Evolutionary conservation across 2,888 invertebrate species (phyloP).

Genomic region (Synanthedon vespiformis): DNA sequence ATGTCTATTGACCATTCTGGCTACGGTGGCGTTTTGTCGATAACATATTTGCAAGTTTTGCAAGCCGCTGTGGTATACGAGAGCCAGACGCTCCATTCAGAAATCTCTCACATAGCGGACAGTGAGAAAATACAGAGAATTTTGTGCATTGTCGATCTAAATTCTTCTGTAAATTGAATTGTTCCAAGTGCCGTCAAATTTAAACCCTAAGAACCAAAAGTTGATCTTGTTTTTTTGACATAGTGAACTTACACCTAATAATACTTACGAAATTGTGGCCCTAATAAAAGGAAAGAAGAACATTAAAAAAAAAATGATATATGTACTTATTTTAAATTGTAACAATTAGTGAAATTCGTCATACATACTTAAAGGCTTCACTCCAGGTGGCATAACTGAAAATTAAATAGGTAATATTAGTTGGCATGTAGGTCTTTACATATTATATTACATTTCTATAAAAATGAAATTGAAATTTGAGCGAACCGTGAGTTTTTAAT

Average conservation of each 20-base stretch:
- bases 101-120: slow-evolving; percentile 33
- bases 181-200: not conserved
- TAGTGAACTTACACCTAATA: too few relatives aligned
- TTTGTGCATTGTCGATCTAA: not conserved
- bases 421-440: too few relatives aligned
- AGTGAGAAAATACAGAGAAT: slow-evolving; percentile 10
- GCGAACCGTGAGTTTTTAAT: not conserved
- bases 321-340: too few relatives aligned
- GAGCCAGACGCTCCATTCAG: slow-evolving; percentile 30
- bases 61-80: slow-evolving; percentile 38
- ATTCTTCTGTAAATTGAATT: not conserved
- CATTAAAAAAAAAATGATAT: too few relatives aligned
- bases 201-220: too few relatives aligned
- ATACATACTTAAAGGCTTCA: not conserved
- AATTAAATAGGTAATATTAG: not conserved
- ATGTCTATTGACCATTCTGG: not conserved
- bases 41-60: slow-evolving; percentile 29
- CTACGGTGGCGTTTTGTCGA: not conserved
- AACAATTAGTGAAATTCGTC: too few relatives aligned
- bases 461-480: not conserved
- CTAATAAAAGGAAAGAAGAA: too few relatives aligned
- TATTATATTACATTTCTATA: not conserved
- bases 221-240: too few relatives aligned
- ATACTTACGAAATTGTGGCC: too few relatives aligned
- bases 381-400: not conserved